Percentiles rank a stretch among this genome's conserved stretches.
phyloP scores from a whole-genome alignment of 2,888 invertebrate species.

The Drosophila dives region DNA sequence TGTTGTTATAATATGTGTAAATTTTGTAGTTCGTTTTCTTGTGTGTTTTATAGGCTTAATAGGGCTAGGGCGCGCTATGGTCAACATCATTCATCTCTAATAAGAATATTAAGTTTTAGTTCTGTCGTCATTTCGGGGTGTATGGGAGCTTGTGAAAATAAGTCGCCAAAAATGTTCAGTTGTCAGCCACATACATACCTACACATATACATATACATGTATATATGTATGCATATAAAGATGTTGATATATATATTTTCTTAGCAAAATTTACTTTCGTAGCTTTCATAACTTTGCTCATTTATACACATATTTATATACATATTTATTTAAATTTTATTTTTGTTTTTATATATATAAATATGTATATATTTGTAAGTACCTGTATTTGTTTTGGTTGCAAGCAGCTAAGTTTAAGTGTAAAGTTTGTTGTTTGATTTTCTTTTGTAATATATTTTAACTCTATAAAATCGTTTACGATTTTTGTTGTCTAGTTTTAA shows the following conservation, averaged over 20 bases:
- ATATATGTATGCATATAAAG: conserved; percentile 36
- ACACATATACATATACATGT: conserved; percentile 25
- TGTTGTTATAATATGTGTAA: conserved; percentile 42
- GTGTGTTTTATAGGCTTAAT: conserved; percentile 32
- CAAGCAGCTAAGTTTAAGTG: conserved; percentile 79
- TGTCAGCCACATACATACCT: conserved; percentile 32
- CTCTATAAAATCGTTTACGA: conserved; percentile 76
- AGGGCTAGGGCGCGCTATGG: conserved; percentile 67
- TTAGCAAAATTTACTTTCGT: conserved; percentile 62
- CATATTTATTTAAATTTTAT: conserved; percentile 23
- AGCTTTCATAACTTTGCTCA: conserved; percentile 41
- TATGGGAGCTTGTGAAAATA: conserved; percentile 58
- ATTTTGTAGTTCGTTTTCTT: conserved; percentile 33
- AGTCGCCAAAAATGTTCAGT: conserved; percentile 55
- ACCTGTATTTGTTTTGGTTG: conserved; percentile 80
- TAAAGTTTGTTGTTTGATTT: conserved; percentile 64
- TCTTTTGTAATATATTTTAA: conserved; percentile 54
- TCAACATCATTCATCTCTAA: conserved; percentile 50
- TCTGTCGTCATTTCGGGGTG: conserved; percentile 28
- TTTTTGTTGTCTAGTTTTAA: conserved; percentile 49
- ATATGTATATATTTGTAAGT: conserved; percentile 75
- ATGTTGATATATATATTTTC: conserved; percentile 53
- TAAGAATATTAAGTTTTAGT: conserved; percentile 17
- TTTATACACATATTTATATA: conserved; percentile 35
- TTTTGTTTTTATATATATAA: conserved; percentile 33